A percentile compares a stretch with the other conserved stretches of the same genome.
Conservation (phyloP, 1,140 invertebrate genomes). For the Meteorus sp. region DNA sequence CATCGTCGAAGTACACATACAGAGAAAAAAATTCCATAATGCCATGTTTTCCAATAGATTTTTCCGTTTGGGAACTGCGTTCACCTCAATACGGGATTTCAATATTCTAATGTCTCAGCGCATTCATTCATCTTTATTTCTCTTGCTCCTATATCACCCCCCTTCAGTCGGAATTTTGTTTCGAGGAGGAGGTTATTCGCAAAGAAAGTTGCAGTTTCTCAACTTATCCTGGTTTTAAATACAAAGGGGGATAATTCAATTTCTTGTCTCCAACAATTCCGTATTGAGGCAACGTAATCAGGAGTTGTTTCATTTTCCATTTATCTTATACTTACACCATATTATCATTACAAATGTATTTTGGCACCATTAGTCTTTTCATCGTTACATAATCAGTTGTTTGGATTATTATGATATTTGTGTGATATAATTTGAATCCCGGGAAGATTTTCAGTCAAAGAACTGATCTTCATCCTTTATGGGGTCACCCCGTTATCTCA, state of each 20-base stretch:
- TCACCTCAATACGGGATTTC: not conserved
- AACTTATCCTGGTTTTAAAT: too few relatives aligned
- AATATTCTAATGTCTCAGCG: not conserved
- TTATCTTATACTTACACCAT: slow-evolving; percentile 1
- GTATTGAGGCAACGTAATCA: slow-evolving; percentile 11
- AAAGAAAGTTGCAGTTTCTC: too few relatives aligned
- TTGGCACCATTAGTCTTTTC: slow-evolving; percentile 30
- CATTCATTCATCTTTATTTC: not conserved
- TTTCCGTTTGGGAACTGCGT: not conserved
- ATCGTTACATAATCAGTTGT: slow-evolving; percentile 3
- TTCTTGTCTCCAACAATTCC: too few relatives aligned
- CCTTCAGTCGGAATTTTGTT: too few relatives aligned
- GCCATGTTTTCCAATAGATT: not conserved
- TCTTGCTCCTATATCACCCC: too few relatives aligned
- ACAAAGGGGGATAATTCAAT: too few relatives aligned
- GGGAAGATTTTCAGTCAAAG: too few relatives aligned
- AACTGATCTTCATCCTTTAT: too few relatives aligned
- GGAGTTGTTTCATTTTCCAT: not conserved
- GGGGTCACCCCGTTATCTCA: too few relatives aligned
- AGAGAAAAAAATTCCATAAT: slow-evolving; percentile 7
- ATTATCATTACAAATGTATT: slow-evolving; percentile 21
- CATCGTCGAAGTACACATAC: slow-evolving; percentile 19
- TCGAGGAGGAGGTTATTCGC: too few relatives aligned
- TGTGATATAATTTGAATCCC: too few relatives aligned
- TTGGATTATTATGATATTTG: not conserved